phyloP scores from a whole-genome alignment of 1,140 invertebrate species.

The Sycophila sp. region DNA sequence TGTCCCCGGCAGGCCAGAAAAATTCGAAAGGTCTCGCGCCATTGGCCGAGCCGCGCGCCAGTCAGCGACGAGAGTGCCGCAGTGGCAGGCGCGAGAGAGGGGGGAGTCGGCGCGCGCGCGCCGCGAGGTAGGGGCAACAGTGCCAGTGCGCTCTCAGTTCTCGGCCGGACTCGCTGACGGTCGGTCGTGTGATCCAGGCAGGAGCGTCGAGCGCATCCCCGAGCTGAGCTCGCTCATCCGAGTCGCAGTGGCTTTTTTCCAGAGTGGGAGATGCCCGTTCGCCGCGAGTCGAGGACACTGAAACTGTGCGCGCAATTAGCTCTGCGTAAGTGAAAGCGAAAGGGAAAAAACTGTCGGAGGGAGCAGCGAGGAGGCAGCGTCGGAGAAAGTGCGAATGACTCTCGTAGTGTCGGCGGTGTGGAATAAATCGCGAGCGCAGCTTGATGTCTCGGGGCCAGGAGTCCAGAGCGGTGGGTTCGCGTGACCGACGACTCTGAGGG shows the following conservation, averaged over 20 bases:
- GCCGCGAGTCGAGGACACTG: not conserved
- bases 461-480: not conserved
- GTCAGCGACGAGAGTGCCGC: constrained; percentile 35
- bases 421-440: too few relatives aligned
- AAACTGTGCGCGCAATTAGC: not conserved
- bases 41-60: constrained; percentile 44
- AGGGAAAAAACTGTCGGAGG: not conserved
- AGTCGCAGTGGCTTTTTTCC: not conserved
- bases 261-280: not conserved
- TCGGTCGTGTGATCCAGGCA: constrained; percentile 32
- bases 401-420: not conserved
- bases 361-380: not conserved
- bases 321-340: not conserved
- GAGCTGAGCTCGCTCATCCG: too few relatives aligned
- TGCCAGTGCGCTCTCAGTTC: constrained; percentile 53
- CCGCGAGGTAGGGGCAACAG: constrained; percentile 41
- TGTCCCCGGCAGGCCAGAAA: not conserved
- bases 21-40: constrained; percentile 29
- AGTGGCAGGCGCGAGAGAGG: not conserved
- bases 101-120: not conserved
- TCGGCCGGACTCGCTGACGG: constrained; percentile 39
- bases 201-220: too few relatives aligned
- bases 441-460: constrained; percentile 28
- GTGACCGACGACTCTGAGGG: constrained; percentile 20
- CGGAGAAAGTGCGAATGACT: constrained; percentile 25